Evolutionary conservation across 2,888 invertebrate genomes (phyloP), one percentile per base, ranked within the genome.

Genomic region (Gisinianus flammeolus): DNA sequence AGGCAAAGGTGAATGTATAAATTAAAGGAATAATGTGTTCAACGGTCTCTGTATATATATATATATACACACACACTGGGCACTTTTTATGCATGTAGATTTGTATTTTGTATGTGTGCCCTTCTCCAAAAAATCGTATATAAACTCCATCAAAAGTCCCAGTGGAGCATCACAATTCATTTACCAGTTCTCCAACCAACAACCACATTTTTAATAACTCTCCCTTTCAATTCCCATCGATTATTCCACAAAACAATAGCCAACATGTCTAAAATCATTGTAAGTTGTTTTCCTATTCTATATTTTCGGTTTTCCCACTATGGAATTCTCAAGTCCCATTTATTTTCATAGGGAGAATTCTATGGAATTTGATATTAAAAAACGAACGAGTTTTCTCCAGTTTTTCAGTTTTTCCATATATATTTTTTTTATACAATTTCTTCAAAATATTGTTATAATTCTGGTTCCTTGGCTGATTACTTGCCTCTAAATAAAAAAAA

Each of bases 1-100:
- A 70, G 77, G 77, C 77, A 77, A 77, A 77, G 77, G 77, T 77
- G 77, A 77, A 68, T 44, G 44, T 76, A n/a, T 10, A 68, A 76
- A 76, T 76, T 76, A 76, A 30, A 54, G 76, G 52, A 68, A 76
- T 44, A 44, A 44, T 44, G 44, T 44, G 8, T 44, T 1, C 35
- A 44, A 74, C 19, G 64, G 74, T 66, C 64, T 74, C 12, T 44
- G 44, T 6, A 35, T 44, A 6, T 44, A 44, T 44, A 6, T 19
- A 44, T 44, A 2, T 44, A 44, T 44, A 44, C 12, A 1, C 19
- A 44, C 44, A 44, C 19, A 19, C 74, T 44, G 35, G 35, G 12
- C 12, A 35, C 44, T 16, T 44, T 44, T 44, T 44, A 44, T 44
- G 12, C 19, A 44, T 44, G 44, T 44, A 19, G 44, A 35, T 35